Conservation (phyloP, 2,797 vertebrate genomes). For the Spinus pinus region DNA sequence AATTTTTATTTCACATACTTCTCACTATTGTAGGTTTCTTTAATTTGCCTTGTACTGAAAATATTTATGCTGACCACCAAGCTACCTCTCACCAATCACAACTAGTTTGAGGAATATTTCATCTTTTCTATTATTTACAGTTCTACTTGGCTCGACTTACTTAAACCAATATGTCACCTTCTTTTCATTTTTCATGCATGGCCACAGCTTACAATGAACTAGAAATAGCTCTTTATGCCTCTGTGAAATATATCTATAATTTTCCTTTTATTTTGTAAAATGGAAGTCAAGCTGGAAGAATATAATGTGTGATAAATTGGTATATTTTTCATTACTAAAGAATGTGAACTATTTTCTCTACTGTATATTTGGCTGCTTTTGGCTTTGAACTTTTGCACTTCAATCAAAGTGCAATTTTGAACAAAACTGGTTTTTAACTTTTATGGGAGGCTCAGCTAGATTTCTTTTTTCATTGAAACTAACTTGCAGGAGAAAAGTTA, state of each 20-base stretch:
- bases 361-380: constrained; percentile 58
- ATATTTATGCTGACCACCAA: background rate
- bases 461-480: constrained; percentile 22
- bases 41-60: background rate
- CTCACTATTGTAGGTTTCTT: background rate
- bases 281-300: constrained; percentile 55
- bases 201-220: background rate
- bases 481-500: background rate
- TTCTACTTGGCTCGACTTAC: background rate
- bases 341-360: constrained; percentile 47
- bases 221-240: constrained; percentile 9
- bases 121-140: background rate
- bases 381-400: constrained; percentile 65
- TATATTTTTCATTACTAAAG: constrained; percentile 65
- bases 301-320: constrained; percentile 51
- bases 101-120: background rate
- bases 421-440: constrained; percentile 54
- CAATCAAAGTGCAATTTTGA: constrained; percentile 68
- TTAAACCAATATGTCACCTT: background rate
- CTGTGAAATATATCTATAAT: constrained; percentile 38
- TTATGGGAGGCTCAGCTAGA: constrained; percentile 31
- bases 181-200: background rate
- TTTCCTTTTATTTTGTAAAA: constrained; percentile 54
- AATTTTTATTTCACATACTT: background rate
- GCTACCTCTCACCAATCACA: background rate